A percentile compares a stretch with the other conserved stretches of the same genome.
These are phyloP conservation scores for Lysandra coridon DNA, from an alignment of 2,888 invertebrate species.

Conservation along the genomic window DNA sequence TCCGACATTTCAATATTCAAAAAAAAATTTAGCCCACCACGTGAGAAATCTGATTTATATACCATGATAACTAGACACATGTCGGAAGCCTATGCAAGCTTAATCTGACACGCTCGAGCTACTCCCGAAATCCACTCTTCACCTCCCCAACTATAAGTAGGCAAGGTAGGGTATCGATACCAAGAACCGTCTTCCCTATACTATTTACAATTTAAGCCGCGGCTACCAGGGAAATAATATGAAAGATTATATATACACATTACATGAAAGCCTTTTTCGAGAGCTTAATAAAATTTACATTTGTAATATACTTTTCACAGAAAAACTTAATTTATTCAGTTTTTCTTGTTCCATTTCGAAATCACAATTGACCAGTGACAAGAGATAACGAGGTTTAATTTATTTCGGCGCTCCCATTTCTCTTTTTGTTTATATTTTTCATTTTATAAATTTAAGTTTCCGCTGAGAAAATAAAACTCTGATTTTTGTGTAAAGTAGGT, in stretches of 20 bases:
- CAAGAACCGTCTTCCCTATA: neutral
- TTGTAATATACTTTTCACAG: slow-evolving; percentile 15
- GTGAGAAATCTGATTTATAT: no score
- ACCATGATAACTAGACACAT: no score
- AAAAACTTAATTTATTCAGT: slow-evolving; percentile 22
- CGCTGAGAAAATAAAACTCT: slow-evolving; percentile 3
- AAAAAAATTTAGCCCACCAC: no score
- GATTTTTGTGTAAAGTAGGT: neutral
- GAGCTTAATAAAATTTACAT: slow-evolving; percentile 26
- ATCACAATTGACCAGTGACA: slow-evolving; percentile 27
- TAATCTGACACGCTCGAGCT: no score
- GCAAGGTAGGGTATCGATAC: neutral
- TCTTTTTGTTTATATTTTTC: slow-evolving; percentile 25
- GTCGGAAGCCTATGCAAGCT: no score
- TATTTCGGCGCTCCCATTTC: slow-evolving; percentile 23
- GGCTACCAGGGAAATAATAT: slow-evolving; percentile 10
- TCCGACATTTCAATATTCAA: no score
- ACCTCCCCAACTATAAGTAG: no score
- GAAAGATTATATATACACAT: slow-evolving; percentile 8
- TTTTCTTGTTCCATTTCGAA: slow-evolving; percentile 23
- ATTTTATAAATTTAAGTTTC: slow-evolving; percentile 15
- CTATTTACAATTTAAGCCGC: slow-evolving; percentile 19
- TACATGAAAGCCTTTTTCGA: slow-evolving; percentile 12
- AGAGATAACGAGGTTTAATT: slow-evolving; percentile 30
- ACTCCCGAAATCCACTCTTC: no score